These are phyloP conservation scores for Cuniculus paca DNA, from an alignment of 2,797 vertebrate genomes.

Conservation along the genomic window DNA sequence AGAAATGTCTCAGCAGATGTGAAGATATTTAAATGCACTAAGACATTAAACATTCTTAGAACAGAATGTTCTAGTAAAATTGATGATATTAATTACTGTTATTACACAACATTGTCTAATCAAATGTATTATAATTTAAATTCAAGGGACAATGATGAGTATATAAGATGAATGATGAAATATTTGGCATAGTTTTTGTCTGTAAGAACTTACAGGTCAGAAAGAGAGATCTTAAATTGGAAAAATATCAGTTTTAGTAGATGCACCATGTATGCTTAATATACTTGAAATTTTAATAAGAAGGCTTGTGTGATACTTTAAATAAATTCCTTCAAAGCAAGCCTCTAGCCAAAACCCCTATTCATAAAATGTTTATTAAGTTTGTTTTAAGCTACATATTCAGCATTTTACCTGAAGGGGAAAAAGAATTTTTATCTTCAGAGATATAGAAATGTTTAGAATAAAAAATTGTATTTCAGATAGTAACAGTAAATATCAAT, in stretches of 20 bases:
- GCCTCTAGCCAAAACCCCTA: conserved; percentile 54
- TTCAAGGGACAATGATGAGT: neutral
- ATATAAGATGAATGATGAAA: neutral
- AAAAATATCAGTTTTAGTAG: conserved; percentile 39
- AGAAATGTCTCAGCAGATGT: conserved; percentile 1
- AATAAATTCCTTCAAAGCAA: conserved; percentile 68
- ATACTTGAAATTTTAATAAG: conserved; percentile 69
- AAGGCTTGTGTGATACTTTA: conserved; percentile 47
- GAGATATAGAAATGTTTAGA: conserved; percentile 68
- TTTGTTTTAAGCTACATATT: conserved; percentile 62
- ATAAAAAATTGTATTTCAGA: conserved; percentile 61
- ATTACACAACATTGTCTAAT: neutral
- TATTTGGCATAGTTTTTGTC: neutral
- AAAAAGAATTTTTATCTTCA: conserved; percentile 56
- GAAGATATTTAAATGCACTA: neutral
- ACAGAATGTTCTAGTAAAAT: neutral
- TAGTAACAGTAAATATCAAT: conserved; percentile 76
- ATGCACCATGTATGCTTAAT: neutral
- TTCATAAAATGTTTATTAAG: conserved; percentile 78
- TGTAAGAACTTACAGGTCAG: neutral
- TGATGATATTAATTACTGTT: neutral
- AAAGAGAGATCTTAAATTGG: conserved; percentile 2
- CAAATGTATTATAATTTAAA: conserved; percentile 2
- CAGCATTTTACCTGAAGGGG: conserved; percentile 74
- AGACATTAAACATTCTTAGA: neutral